phyloP scores from a whole-genome alignment of 2,113 vertebrate species.

The Urocynchramus pylzowi region DNA sequence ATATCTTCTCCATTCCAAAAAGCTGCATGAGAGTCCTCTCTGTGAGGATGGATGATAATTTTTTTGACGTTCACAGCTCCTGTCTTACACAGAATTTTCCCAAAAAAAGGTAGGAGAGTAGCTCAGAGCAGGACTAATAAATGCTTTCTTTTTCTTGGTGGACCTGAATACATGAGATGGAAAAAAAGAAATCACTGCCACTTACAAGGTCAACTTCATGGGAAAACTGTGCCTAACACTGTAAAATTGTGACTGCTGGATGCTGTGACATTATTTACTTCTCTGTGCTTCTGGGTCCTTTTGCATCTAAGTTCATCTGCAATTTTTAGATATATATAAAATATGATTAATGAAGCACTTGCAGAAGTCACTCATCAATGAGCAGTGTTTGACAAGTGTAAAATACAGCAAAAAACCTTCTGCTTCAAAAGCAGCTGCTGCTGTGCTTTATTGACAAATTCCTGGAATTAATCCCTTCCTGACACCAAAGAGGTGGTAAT shows the following conservation, averaged over 20 bases:
- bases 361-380: not conserved
- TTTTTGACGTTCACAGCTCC: not conserved
- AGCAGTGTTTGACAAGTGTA: not conserved
- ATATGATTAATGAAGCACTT: not conserved
- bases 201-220: not conserved
- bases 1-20: too few species aligned
- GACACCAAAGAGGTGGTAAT: not conserved
- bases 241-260: not conserved
- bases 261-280: not conserved
- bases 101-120: not conserved
- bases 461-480: not conserved
- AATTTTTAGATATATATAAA: not conserved
- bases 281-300: not conserved
- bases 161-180: not conserved
- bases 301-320: not conserved
- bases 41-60: not conserved
- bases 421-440: not conserved
- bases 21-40: not conserved
- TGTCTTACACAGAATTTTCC: not conserved
- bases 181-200: not conserved
- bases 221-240: not conserved
- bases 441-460: not conserved
- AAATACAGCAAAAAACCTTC: not conserved
- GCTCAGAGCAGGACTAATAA: not conserved
- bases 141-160: not conserved